A percentile compares a stretch with the other conserved stretches of the same genome.
Conservation (phyloP, 2,113 vertebrate genomes). For the Pampusana beccarii region DNA sequence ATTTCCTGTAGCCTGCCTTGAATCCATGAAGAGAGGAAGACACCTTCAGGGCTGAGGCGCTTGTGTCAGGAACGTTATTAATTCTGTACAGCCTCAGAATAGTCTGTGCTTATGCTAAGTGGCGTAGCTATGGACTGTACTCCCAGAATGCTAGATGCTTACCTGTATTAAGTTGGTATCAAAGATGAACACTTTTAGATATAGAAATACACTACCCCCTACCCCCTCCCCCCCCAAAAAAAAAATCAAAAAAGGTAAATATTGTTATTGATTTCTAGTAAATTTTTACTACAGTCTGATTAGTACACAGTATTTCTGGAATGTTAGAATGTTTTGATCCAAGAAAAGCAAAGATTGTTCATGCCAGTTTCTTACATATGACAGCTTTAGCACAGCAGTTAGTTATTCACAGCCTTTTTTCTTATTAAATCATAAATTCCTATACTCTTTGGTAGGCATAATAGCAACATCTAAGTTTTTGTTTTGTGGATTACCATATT, state of each 20-base stretch:
- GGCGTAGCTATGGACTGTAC: background rate
- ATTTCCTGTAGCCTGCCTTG: background rate
- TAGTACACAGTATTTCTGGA: background rate
- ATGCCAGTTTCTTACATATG: background rate
- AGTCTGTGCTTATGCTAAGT: background rate
- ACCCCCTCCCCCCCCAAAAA: rapidly evolving
- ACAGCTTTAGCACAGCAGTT: background rate
- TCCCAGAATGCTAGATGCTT: background rate
- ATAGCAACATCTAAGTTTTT: background rate
- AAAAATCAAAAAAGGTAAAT: background rate
- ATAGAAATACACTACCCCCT: background rate
- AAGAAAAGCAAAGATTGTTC: background rate
- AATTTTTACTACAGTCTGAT: background rate
- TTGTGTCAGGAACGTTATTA: background rate
- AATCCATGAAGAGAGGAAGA: background rate
- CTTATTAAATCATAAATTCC: background rate
- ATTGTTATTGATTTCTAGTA: background rate
- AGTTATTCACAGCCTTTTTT: background rate
- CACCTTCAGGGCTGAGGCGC: background rate
- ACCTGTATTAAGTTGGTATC: background rate
- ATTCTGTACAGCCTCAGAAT: background rate
- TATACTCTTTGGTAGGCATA: background rate
- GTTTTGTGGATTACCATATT: background rate
- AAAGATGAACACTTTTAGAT: background rate
- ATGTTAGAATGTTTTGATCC: background rate